Evolutionary conservation across 2,888 invertebrate species (phyloP), one percentile per base, ranked within the genome.

Genomic region (Pyralis farinalis): DNA sequence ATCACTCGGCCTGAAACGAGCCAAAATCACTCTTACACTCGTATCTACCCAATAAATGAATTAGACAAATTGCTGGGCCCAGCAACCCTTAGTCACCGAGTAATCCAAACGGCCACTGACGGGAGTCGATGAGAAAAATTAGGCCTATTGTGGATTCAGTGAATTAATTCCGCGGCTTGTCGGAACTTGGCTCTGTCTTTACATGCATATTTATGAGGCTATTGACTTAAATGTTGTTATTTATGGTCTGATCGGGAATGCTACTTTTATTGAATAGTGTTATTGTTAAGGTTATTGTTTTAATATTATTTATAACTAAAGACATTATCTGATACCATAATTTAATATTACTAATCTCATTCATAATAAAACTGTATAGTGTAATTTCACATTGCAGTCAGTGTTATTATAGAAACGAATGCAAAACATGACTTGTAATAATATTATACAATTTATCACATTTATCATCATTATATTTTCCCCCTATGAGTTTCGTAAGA

Each of bases 151-250:
- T 8, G 49, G 53, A 51, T 51, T 54, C 51, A 54, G 39, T 11
- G 36, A 55, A 58, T 54, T 56, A 58, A 58, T 58, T 58, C 51
- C 27, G 44, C 46, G 53, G 42, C 53, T 47, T 47, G 56, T 49
- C 43, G 46, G 34, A 44, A 55, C 53, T 58, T 55, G 52, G 50
- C 42, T 49, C 40, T 27, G 20, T 39, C 25, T 16, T 21, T n/a
- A 20, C 34, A 34, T 29, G 38, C 36, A 33, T 44, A 43, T 42
- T 41, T 36, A 28, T 36, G 30, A 32, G 29, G 34, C 37, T 32
- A 41, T 47, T 34, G 42, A 27, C 29, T 38, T 37, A 25, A 37
- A 32, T 35, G 16, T 12, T 40, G 28, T 20, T 34, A 8, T 21
- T 33, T 33, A 25, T 25, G 25, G 5, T 3, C 7, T 25, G 25